Evolutionary conservation across 2,888 invertebrate genomes (phyloP).

Genomic region (Galerucella pusilla): DNA sequence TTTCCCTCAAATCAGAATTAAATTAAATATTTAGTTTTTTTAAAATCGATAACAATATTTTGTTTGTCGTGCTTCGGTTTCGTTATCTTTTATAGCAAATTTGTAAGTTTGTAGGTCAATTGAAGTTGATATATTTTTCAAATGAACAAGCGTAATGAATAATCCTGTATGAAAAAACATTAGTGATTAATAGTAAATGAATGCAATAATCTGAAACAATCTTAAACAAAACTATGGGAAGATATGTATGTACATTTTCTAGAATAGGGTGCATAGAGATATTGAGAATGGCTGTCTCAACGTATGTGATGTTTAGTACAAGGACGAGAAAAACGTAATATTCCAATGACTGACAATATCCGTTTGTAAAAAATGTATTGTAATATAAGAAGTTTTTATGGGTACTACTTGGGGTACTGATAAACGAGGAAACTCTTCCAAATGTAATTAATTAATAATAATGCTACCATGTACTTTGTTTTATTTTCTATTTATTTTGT

Average conservation of each 20-base stretch:
- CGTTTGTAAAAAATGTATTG: constrained; percentile 52
- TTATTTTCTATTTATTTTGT: constrained; percentile 8
- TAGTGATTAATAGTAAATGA: constrained; percentile 23
- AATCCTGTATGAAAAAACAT: background rate
- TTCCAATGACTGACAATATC: constrained; percentile 59
- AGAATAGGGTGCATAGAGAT: constrained; percentile 1
- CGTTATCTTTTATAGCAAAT: no score
- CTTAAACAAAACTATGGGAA: constrained; percentile 20
- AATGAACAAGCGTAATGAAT: background rate
- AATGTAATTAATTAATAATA: background rate
- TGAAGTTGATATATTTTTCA: background rate
- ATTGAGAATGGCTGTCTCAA: background rate
- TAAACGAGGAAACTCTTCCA: constrained; percentile 14
- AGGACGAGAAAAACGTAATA: constrained; percentile 47
- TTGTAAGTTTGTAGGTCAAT: background rate
- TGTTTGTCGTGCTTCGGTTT: no score
- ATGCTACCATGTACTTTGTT: background rate
- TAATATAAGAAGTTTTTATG: constrained; percentile 57
- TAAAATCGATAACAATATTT: no score
- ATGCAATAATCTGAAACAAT: constrained; percentile 42
- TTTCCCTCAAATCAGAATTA: background rate
- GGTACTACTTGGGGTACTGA: constrained; percentile 39
- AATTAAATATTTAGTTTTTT: background rate
- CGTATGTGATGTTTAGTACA: constrained; percentile 53
- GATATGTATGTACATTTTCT: constrained; percentile 24